Conservation (phyloP, 2,888 invertebrate species). For the Brachypalpus laphriformis region DNA sequence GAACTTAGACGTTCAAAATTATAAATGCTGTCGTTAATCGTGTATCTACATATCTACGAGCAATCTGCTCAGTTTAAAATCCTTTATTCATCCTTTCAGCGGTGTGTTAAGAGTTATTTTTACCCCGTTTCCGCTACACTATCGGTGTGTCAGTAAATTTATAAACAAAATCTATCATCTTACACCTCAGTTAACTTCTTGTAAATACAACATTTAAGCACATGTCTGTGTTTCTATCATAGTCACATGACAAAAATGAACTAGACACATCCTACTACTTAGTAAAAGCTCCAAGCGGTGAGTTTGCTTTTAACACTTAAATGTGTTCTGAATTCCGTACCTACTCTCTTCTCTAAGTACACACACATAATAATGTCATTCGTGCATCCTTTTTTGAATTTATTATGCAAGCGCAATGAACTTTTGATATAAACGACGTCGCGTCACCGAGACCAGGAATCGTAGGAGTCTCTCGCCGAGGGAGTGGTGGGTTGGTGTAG, state of each 20-base stretch:
- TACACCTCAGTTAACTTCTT: not conserved
- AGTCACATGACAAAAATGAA: not conserved
- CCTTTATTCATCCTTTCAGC: not conserved
- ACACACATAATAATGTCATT: not conserved
- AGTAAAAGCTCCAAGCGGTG: not conserved
- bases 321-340: conserved; percentile 5
- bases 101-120: not conserved
- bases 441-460: conserved; percentile 5
- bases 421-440: conserved; percentile 52
- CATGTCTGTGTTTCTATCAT: not conserved
- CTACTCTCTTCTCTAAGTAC: not conserved
- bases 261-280: not conserved
- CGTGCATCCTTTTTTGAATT: conserved; percentile 47
- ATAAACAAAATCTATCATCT: conserved; percentile 1
- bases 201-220: not conserved
- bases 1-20: no score
- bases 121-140: not conserved
- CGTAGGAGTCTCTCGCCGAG: conserved; percentile 40
- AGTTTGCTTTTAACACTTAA: conserved; percentile 12
- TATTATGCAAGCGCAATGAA: conserved; percentile 65
- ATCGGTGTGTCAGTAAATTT: not conserved
- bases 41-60: no score
- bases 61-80: no score
- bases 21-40: no score
- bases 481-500: conserved; percentile 1